Percentiles rank a stretch among this genome's conserved stretches.
phyloP scores from a whole-genome alignment of 53 echinoderm and acorn worm genomes.

The Echinometra lucunter region DNA sequence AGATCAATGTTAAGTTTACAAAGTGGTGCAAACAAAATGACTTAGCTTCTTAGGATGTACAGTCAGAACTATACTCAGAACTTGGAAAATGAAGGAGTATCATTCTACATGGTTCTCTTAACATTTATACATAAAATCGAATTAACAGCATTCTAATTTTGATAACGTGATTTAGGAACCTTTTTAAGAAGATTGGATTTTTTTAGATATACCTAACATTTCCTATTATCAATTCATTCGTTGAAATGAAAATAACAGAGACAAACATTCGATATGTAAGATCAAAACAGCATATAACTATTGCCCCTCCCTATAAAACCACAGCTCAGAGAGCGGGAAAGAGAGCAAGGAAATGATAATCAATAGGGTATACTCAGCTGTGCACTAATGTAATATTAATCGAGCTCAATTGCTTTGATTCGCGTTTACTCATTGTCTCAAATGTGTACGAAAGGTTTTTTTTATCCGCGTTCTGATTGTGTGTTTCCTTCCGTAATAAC shows the following conservation, averaged over 20 bases:
- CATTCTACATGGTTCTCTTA: too few species aligned
- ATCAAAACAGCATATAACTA: background rate
- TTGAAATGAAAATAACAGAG: background rate
- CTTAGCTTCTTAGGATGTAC: too few species aligned
- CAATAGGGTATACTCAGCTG: background rate
- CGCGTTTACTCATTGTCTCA: background rate
- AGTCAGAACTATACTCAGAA: too few species aligned
- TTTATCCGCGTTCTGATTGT: background rate
- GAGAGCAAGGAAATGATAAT: background rate
- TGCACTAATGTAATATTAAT: background rate
- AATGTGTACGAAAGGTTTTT: background rate
- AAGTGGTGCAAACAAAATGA: background rate
- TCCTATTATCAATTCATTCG: background rate
- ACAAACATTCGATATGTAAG: background rate
- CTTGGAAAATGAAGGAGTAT: too few species aligned
- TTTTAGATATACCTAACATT: background rate
- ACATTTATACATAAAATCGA: too few species aligned
- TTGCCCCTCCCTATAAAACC: background rate
- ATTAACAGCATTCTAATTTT: background rate
- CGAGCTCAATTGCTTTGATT: background rate
- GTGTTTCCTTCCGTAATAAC: background rate
- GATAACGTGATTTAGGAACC: too few species aligned
- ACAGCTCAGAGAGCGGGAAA: background rate
- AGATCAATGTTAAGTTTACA: background rate
- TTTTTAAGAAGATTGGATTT: too few species aligned